Conservation (phyloP, 1,140 invertebrate genomes). For the Caenorhabditis tropicalis region DNA sequence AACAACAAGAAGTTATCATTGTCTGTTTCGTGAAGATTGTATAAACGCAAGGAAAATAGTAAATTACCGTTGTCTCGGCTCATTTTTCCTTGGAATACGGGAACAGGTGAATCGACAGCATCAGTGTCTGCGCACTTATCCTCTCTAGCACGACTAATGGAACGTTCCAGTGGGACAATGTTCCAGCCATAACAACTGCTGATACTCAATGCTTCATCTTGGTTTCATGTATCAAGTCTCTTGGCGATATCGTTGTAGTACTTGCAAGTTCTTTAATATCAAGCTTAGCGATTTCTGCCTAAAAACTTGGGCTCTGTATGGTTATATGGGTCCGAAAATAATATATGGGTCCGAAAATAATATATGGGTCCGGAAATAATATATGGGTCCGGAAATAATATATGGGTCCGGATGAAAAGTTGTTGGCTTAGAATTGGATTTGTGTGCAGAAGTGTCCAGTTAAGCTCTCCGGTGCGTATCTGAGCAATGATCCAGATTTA, state of each 20-base stretch:
- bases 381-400: too few relatives aligned
- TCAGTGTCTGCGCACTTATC: neutral
- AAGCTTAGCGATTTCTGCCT: neutral
- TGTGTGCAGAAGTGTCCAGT: too few relatives aligned
- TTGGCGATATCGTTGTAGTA: neutral
- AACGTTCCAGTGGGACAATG: neutral
- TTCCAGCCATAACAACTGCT: neutral
- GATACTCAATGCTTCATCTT: neutral
- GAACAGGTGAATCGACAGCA: neutral
- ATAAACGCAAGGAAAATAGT: neutral
- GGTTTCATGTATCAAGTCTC: neutral
- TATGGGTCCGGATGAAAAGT: too few relatives aligned
- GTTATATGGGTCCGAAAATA: too few relatives aligned
- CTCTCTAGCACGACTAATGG: neutral
- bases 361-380: too few relatives aligned
- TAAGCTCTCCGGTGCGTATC: too few relatives aligned
- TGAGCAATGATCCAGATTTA: too few relatives aligned
- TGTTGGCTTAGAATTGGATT: too few relatives aligned
- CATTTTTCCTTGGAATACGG: neutral
- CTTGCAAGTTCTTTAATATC: neutral
- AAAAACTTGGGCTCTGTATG: too few relatives aligned
- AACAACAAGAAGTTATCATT: neutral
- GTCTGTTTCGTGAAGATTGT: neutral
- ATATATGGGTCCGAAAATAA: too few relatives aligned
- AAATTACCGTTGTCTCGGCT: neutral